phyloP scores from a whole-genome alignment of 2,888 invertebrate genomes.

The Uropetala carovei region DNA sequence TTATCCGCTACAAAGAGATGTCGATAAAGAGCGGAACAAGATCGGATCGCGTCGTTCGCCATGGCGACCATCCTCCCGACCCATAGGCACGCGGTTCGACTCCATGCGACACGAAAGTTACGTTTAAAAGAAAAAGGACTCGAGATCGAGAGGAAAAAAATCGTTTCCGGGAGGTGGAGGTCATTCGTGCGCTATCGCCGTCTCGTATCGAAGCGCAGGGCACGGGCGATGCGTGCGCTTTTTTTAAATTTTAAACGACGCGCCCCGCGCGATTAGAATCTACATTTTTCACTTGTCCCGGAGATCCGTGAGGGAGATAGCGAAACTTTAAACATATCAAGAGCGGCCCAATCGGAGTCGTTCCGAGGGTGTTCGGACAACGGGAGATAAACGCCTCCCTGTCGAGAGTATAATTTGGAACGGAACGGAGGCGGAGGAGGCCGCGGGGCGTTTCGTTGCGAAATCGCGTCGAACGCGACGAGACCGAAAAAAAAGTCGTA shows the following conservation, averaged over 20 bases:
- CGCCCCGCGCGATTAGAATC: neutral
- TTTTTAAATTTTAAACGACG: no score
- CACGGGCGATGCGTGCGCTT: neutral
- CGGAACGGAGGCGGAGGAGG: no score
- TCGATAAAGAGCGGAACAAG: no score
- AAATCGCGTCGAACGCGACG: neutral
- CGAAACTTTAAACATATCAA: neutral
- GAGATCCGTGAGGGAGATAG: neutral
- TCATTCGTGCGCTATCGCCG: neutral
- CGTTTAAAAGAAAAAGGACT: no score
- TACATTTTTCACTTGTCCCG: conserved; percentile 9
- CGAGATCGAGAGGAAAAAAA: neutral
- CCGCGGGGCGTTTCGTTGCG: no score
- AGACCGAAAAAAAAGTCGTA: neutral
- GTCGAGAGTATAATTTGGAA: no score
- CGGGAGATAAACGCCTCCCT: no score
- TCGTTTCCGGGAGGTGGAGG: neutral
- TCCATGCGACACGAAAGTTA: no score
- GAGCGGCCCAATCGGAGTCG: neutral
- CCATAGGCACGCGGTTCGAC: no score
- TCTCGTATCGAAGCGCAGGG: neutral
- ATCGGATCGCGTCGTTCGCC: no score
- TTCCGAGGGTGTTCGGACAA: neutral
- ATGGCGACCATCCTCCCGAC: no score
- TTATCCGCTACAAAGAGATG: no score